phyloP scores from a whole-genome alignment of 2,113 vertebrate genomes.

The Melanocharis versteri region DNA sequence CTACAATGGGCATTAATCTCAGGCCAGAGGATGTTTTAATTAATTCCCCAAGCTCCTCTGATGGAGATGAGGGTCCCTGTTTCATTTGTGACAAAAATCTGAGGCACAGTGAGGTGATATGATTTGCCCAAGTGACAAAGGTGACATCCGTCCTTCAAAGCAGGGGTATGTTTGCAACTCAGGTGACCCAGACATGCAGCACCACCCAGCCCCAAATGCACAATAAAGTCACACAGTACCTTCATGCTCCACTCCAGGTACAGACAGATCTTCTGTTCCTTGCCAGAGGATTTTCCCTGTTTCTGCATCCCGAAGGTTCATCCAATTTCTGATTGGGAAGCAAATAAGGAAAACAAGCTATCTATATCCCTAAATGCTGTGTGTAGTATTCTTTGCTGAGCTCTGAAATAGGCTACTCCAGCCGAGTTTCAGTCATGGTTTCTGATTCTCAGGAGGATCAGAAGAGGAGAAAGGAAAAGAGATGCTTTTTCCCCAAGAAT shows the following conservation, averaged over 20 bases:
- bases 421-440: background rate
- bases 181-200: background rate
- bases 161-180: background rate
- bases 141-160: background rate
- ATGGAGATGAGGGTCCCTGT: background rate
- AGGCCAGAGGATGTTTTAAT: constrained; percentile 19
- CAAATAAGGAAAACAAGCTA: constrained; percentile 68
- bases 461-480: background rate
- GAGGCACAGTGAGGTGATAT: background rate
- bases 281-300: constrained; percentile 98
- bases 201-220: background rate
- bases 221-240: constrained; percentile 70
- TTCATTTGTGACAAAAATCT: background rate
- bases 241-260: constrained; percentile 98
- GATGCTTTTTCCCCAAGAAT: background rate
- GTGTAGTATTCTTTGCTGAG: background rate
- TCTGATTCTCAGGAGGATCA: background rate
- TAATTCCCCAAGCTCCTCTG: background rate
- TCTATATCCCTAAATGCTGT: background rate
- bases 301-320: constrained; percentile 98
- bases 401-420: background rate
- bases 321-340: constrained; percentile 88
- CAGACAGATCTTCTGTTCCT: constrained; percentile 95
- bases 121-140: background rate
- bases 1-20: constrained; percentile 15